These are phyloP conservation scores for Rhinolophus ferrumequinum DNA, from an alignment of 2,113 vertebrate genomes.

Conservation along the genomic window DNA sequence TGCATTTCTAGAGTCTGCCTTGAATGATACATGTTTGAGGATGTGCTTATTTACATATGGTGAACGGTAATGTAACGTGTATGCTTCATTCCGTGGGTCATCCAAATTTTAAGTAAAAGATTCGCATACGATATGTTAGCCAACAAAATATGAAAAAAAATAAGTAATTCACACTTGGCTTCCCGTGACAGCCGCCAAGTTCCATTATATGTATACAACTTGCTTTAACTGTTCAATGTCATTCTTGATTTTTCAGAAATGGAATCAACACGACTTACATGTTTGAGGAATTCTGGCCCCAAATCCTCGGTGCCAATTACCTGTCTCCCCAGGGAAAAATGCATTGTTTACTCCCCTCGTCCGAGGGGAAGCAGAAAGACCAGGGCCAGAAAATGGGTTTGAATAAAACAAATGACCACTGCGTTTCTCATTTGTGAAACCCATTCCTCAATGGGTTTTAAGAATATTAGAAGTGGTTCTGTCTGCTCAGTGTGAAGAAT, in stretches of 20 bases:
- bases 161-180: not conserved
- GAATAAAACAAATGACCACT: accelerated
- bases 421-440: not conserved
- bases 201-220: too few relatives aligned
- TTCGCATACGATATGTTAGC: too few relatives aligned
- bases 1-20: too few relatives aligned
- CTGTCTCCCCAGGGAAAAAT: not conserved
- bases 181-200: not conserved
- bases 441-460: not conserved
- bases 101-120: too few relatives aligned
- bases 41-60: too few relatives aligned
- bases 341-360: not conserved
- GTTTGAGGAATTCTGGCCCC: not conserved
- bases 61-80: too few relatives aligned
- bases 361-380: not conserved
- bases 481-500: not conserved
- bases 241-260: not conserved
- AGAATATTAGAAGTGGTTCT: not conserved
- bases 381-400: not conserved
- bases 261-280: not conserved
- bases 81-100: too few relatives aligned
- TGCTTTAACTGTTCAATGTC: not conserved
- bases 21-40: too few relatives aligned
- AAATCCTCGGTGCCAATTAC: not conserved
- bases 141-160: not conserved